Evolutionary conservation across 1,140 invertebrate species (phyloP).

Genomic region (Drosophila lacertosa): DNA sequence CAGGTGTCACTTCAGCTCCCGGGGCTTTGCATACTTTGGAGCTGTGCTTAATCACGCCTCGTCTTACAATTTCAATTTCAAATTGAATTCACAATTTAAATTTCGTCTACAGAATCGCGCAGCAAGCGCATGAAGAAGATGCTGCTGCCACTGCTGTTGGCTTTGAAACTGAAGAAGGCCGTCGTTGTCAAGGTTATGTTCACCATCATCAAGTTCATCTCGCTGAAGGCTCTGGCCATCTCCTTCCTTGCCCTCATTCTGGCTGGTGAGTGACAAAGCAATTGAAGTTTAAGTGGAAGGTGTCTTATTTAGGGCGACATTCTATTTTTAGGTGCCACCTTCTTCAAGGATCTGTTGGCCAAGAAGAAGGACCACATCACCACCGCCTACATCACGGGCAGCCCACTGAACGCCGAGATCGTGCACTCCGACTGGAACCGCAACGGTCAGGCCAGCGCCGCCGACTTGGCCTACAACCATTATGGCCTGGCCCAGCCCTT

Average conservation of each 20-base stretch:
- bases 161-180: slow-evolving; percentile 87
- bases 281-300: slow-evolving; percentile 41
- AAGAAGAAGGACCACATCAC: slow-evolving; percentile 84
- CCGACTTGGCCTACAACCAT: slow-evolving; percentile 82
- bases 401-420: slow-evolving; percentile 83
- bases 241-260: slow-evolving; percentile 87
- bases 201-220: slow-evolving; percentile 86
- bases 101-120: slow-evolving; percentile 85
- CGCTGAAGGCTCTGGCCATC: slow-evolving; percentile 87
- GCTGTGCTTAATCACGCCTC: slow-evolving; percentile 14
- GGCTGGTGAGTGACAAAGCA: slow-evolving; percentile 74
- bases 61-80: slow-evolving; percentile 11
- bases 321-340: slow-evolving; percentile 69
- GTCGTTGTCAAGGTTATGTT: slow-evolving; percentile 87
- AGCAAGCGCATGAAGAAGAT: slow-evolving; percentile 87
- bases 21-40: slow-evolving; percentile 46
- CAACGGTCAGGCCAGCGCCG: slow-evolving; percentile 78
- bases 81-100: slow-evolving; percentile 13
- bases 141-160: slow-evolving; percentile 86
- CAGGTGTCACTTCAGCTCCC: slow-evolving; percentile 8
- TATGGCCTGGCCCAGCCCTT: slow-evolving; percentile 82
- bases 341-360: slow-evolving; percentile 83
- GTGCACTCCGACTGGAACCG: slow-evolving; percentile 84
- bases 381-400: slow-evolving; percentile 83
- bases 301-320: not conserved